Base-by-base conservation (phyloP, 2,797 vertebrate species). In the Limosa lapponica region DNA sequence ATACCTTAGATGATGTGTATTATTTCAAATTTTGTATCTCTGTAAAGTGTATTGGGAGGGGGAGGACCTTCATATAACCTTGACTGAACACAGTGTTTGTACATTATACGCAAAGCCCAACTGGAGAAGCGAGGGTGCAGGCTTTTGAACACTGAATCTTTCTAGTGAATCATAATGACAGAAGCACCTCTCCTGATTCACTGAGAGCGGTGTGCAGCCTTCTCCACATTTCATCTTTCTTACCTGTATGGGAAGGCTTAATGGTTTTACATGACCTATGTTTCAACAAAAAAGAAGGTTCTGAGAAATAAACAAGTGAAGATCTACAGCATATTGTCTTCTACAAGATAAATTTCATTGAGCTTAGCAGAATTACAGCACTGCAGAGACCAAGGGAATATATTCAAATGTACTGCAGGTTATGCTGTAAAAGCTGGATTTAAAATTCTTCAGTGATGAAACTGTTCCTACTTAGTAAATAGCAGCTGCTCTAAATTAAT, bases 401-500 rank as follows among this genome's bases (percentile, higher is more conserved):
- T 73, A 96, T 96, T 90, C 82, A 97, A 95, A 97, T 82, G 18
- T 73, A 82, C 73, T 19, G 58, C 90, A 95, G 67, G 94, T 96
- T 96, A 84, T 46, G 72, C 64, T 90, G 64, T 84, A 87, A 94
- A 95, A 80, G 70, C 80, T 77, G 41, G 73, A 90, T 94, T 94
- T 94, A 79, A 95, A 96, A 95, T 73, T 87, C 95, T 93, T 92
- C 84, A 36, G 82, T 87, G 96, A 95, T 90, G 85, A 84, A 91
- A 77, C 32, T 80, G 44, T 84, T 93, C 36, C 77, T 94, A 84
- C 73, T 89, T 95, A 89, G 44, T 52, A 44, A 95, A 75, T 67
- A 95, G 92, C 94, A 95, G 90, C 87, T 95, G 80, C 80, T 90
- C 71, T 89, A 89, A 96, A 94, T 96, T 94, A 96, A 95, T 91